Conservation (phyloP, 1,140 invertebrate genomes). For the Phenacoccus solenopsis region DNA sequence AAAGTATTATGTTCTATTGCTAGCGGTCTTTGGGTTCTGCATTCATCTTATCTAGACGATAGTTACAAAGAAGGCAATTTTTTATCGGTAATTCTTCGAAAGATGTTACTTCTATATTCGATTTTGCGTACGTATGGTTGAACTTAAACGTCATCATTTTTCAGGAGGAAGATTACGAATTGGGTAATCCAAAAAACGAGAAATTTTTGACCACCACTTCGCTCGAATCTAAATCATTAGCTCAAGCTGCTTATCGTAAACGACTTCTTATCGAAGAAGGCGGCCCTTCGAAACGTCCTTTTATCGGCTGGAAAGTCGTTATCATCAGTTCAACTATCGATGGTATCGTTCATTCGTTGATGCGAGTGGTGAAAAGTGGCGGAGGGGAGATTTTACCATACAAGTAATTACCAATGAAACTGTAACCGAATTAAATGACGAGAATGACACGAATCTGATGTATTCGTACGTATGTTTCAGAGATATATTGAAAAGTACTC, state of each 20-base stretch:
- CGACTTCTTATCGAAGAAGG: conserved; percentile 36
- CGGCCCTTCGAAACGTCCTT: conserved; percentile 42
- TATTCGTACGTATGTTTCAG: neutral
- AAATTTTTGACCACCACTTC: conserved; percentile 37
- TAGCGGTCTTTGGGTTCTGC: conserved; percentile 73
- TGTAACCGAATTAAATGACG: neutral
- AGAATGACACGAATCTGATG: neutral
- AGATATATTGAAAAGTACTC: neutral
- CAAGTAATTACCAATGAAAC: conserved; percentile 26
- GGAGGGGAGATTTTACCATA: conserved; percentile 19
- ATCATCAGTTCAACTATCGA: conserved; percentile 32
- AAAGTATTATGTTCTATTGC: conserved; percentile 73
- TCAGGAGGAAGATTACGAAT: conserved; percentile 64
- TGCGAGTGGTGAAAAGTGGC: conserved; percentile 20
- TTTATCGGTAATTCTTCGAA: conserved; percentile 35
- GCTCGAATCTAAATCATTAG: conserved; percentile 35
- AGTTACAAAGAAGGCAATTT: conserved; percentile 49
- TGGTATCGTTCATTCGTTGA: conserved; percentile 8
- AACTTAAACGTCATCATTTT: conserved; percentile 23
- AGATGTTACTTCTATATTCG: neutral
- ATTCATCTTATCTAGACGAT: conserved; percentile 58
- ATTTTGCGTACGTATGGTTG: neutral
- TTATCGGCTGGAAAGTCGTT: conserved; percentile 51
- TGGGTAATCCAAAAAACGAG: conserved; percentile 46
- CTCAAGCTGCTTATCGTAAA: conserved; percentile 50